Evolutionary conservation across 2,797 vertebrate genomes (phyloP).

Genomic region (Sarcoramphus papa): DNA sequence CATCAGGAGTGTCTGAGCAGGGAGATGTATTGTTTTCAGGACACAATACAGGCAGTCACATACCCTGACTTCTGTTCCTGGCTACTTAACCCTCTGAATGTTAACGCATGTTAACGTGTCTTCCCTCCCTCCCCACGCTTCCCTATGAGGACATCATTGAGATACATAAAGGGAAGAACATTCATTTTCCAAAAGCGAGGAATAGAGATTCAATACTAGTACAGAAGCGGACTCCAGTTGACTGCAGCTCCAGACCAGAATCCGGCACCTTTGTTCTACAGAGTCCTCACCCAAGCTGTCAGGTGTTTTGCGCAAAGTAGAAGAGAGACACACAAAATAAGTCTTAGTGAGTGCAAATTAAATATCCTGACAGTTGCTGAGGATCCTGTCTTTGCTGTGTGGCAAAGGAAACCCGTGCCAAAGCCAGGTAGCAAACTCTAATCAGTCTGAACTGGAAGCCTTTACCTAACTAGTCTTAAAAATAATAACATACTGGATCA

Average conservation of each 20-base stretch:
- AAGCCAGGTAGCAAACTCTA: not conserved
- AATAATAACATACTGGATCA: not conserved
- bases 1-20: not conserved
- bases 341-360: not conserved
- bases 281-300: not conserved
- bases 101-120: not conserved
- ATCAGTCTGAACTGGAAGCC: not conserved
- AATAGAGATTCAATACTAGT: not conserved
- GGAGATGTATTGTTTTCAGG: not conserved
- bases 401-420: not conserved
- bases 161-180: not conserved
- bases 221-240: not conserved
- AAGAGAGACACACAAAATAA: not conserved
- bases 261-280: not conserved
- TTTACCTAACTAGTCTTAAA: not conserved
- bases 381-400: not conserved
- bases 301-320: not conserved
- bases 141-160: fast-evolving
- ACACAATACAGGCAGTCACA: not conserved
- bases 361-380: not conserved
- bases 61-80: not conserved
- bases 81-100: not conserved
- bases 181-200: not conserved
- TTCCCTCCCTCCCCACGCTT: not conserved
- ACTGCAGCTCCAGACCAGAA: not conserved